Base-by-base conservation (phyloP, 2,888 invertebrate species). In the Agonum fuliginosum region DNA sequence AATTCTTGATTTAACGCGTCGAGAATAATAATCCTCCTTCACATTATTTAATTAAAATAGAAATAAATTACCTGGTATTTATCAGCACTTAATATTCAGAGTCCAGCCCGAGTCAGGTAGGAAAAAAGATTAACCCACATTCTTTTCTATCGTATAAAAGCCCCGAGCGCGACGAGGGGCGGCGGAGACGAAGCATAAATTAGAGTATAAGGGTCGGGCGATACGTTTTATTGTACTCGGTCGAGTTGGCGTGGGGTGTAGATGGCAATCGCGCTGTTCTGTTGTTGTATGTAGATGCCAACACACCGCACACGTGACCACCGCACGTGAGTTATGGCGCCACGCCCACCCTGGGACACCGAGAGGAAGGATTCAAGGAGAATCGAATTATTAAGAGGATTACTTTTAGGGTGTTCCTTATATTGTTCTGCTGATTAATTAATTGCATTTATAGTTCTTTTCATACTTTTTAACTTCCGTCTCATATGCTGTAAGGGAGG, bases 51-150 rank as follows among this genome's bases (percentile, higher is more conserved):
- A 75, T 75, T 75, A 75, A 75, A 75, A 67, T 67, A 67, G 51
- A 75, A 51, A 75, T 75, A 75, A 75, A 75, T 75, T 46, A 67
- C 75, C 20, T 10, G 37, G 34, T 67, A 75, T 75, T 75, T 75
- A 75, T 75, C 75, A 75, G 75, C 34, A 67, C 34, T 75, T 74
- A 74, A 74, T 74, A 74, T 75, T 75, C 75, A 73, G 48, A 4
- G 62, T 27, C 22, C 22, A 51, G 46, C 30, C 46, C 12, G 30
- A 37, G 37, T 19, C 69, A 72, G 58, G 54, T 72, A 51, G 37
- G 20, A 54, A 72, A 54, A 74, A 65, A 74, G 74, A 74, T 74
- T 74, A 74, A 74, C 65, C 62, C 62, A 74, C 74, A 74, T 74
- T 74, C 74, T 74, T 74, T 74, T 74, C 74, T 74, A 62, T 74